These are phyloP conservation scores for Sceloporus undulatus DNA, from an alignment of 2,113 vertebrate species.

Conservation along the genomic window DNA sequence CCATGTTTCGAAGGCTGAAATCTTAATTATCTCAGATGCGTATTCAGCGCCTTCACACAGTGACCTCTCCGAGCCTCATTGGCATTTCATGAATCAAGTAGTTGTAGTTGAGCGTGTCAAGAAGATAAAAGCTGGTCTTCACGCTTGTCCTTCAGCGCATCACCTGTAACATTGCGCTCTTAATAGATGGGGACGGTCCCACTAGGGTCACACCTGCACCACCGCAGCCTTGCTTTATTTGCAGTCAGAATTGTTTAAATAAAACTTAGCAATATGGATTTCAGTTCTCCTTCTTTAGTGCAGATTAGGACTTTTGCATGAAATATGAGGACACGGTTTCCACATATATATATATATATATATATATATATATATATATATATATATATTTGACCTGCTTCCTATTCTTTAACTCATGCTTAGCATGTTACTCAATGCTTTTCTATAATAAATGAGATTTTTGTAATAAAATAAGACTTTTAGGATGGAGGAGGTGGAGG, in stretches of 20 bases:
- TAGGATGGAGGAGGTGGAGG: neutral
- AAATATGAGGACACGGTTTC: fast-evolving
- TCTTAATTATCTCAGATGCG: constrained; percentile 98
- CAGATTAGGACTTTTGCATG: neutral
- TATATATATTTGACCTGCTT: neutral
- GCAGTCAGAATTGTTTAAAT: constrained; percentile 43
- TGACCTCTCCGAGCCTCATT: constrained; percentile 83
- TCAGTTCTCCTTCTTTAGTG: neutral
- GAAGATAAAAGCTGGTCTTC: constrained; percentile 82
- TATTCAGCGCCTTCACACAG: constrained; percentile 86
- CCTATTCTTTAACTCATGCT: neutral
- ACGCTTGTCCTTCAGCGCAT: constrained; percentile 76
- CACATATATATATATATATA: neutral
- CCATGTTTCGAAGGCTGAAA: constrained; percentile 90
- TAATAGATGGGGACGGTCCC: constrained; percentile 70
- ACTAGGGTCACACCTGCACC: constrained; percentile 31
- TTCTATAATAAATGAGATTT: fast-evolving
- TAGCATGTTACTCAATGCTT: neutral
- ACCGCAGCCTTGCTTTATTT: constrained; percentile 49
- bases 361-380: too few relatives aligned
- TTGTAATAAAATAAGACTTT: too few relatives aligned
- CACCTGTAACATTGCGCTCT: constrained; percentile 79
- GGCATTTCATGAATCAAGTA: constrained; percentile 86
- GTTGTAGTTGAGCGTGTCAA: constrained; percentile 83
- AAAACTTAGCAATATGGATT: constrained; percentile 52